Evolutionary conservation across 2,113 vertebrate genomes (phyloP).

Genomic region (Pelobates fuscus): DNA sequence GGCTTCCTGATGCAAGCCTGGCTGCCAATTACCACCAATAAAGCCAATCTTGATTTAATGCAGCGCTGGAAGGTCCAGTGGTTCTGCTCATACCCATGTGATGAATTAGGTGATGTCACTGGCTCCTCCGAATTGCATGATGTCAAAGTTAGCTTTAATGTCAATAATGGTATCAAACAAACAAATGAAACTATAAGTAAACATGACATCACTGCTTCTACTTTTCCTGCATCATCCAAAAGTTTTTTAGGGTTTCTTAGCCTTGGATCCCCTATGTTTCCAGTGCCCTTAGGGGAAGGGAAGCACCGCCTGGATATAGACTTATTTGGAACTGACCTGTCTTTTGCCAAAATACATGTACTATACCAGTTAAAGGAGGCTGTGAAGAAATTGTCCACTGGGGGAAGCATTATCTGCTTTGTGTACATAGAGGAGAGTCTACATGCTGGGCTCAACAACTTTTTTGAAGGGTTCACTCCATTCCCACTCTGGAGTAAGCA

Average conservation of each 20-base stretch:
- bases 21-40: constrained; percentile 6
- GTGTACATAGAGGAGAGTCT: constrained; percentile 19
- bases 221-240: background rate
- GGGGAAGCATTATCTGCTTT: background rate
- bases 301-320: constrained; percentile 78
- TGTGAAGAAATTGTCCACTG: constrained; percentile 55
- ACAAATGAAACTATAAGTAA: background rate
- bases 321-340: constrained; percentile 75
- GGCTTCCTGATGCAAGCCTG: background rate
- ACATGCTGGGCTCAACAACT: background rate
- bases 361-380: constrained; percentile 69
- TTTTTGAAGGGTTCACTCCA: constrained; percentile 4
- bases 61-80: background rate
- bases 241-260: constrained; percentile 66
- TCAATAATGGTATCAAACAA: background rate
- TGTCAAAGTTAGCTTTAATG: background rate
- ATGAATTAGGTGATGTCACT: background rate
- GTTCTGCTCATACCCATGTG: background rate
- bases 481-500: background rate
- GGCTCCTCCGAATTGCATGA: background rate
- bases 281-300: constrained; percentile 71
- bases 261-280: constrained; percentile 72
- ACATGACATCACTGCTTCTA: too few species aligned
- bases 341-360: constrained; percentile 66
- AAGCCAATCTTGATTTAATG: constrained; percentile 11